Conservation (phyloP, 1,140 invertebrate genomes). For the Pinna nobilis region DNA sequence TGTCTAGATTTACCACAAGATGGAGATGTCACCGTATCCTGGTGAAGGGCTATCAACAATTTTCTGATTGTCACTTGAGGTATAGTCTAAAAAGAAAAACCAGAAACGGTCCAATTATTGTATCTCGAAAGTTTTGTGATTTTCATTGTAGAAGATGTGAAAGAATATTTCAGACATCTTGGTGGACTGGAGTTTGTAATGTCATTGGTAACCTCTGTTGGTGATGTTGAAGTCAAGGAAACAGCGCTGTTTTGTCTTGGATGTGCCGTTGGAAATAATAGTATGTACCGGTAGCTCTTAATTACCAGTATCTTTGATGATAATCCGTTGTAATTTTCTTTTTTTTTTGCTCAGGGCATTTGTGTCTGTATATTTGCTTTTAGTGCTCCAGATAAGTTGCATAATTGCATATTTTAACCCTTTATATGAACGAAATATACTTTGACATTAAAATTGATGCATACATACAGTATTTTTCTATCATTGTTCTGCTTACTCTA, state of each 20-base stretch:
- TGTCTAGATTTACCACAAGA: too few relatives aligned
- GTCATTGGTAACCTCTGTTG: conserved; percentile 24
- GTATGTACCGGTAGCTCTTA: conserved; percentile 11
- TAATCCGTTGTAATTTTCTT: neutral
- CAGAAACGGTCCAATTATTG: too few relatives aligned
- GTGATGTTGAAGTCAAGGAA: conserved; percentile 42
- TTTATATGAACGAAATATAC: neutral
- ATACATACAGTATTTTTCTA: neutral
- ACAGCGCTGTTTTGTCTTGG: conserved; percentile 44
- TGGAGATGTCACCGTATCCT: too few relatives aligned
- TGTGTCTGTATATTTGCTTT: neutral
- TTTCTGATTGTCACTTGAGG: too few relatives aligned
- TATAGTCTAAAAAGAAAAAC: too few relatives aligned
- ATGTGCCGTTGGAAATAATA: conserved; percentile 52
- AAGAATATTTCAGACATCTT: conserved; percentile 39
- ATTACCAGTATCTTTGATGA: neutral
- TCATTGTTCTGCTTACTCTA: neutral
- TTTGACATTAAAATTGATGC: neutral
- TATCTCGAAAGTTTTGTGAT: too few relatives aligned
- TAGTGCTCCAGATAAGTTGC: neutral
- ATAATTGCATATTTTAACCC: too few relatives aligned
- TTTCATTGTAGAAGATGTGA: conserved; percentile 36
- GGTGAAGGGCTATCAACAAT: too few relatives aligned
- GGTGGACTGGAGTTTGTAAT: conserved; percentile 44
- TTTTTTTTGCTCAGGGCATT: neutral